A percentile compares a stretch with the other conserved stretches of the same genome.
Conservation (phyloP, 1,140 invertebrate genomes). For the Steinernema khuongi region DNA sequence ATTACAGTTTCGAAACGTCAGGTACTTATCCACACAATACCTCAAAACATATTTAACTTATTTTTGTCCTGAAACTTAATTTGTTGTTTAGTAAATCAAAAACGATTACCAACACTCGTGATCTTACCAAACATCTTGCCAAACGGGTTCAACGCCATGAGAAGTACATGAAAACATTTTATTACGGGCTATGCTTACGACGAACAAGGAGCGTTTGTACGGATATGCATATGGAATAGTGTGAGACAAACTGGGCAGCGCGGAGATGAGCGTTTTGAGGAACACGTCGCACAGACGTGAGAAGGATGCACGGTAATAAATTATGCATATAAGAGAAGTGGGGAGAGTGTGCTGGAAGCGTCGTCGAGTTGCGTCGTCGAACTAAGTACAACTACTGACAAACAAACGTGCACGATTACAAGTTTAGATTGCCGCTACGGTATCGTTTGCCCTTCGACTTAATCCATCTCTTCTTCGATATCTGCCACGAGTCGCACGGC, state of each 20-base stretch:
- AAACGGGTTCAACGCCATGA: too few relatives aligned
- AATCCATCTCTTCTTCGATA: constrained; percentile 24
- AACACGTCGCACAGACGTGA: neutral
- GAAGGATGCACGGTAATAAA: constrained; percentile 6
- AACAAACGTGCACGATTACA: neutral
- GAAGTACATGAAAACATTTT: too few relatives aligned
- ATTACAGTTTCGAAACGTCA: too few relatives aligned
- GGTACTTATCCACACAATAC: too few relatives aligned
- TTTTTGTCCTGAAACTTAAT: too few relatives aligned
- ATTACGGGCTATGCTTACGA: too few relatives aligned
- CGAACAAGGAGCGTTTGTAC: neutral
- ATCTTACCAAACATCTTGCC: too few relatives aligned
- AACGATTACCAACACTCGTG: too few relatives aligned
- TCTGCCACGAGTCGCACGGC: constrained; percentile 49
- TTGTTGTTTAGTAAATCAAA: too few relatives aligned
- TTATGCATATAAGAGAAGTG: constrained; percentile 4
- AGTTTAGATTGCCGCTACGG: neutral
- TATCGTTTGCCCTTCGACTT: constrained; percentile 15
- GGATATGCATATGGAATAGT: neutral
- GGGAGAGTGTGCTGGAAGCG: neutral
- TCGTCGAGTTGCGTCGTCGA: neutral
- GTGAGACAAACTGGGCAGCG: neutral
- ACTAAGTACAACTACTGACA: neutral
- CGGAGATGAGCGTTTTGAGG: neutral
- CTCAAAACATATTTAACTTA: too few relatives aligned